A percentile compares a stretch with the other conserved stretches of the same genome.
phyloP scores from a whole-genome alignment of 2,113 vertebrate genomes.

The Dasypus novemcinctus region DNA sequence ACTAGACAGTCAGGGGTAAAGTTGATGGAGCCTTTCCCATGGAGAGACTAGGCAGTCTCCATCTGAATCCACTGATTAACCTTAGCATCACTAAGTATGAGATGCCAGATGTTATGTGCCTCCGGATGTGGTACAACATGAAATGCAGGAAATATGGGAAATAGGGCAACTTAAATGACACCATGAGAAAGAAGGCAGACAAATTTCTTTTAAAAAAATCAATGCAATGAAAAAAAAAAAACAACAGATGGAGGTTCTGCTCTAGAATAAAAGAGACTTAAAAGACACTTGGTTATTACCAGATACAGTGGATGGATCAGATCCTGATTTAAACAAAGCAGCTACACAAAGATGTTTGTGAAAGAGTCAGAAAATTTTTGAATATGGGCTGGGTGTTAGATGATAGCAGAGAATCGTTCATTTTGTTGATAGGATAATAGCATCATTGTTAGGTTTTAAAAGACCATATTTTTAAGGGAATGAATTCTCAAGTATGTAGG shows the following conservation, averaged over 20 bases:
- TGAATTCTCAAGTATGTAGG: neutral
- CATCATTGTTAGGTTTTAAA: neutral
- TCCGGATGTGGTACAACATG: neutral
- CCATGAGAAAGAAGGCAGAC: neutral
- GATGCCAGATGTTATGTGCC: neutral
- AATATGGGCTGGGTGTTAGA: fast-evolving
- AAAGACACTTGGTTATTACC: neutral
- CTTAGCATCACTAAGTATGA: neutral
- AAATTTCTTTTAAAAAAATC: neutral
- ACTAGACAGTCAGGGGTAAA: neutral
- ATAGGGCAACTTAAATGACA: neutral
- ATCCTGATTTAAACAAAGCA: neutral
- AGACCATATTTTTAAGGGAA: neutral
- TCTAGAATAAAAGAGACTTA: neutral
- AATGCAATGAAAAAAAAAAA: neutral
- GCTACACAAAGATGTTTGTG: fast-evolving
- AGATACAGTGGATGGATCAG: neutral
- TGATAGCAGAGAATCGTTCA: no score
- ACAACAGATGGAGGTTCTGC: neutral
- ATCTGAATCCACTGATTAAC: neutral
- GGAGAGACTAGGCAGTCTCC: neutral
- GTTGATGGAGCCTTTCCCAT: neutral
- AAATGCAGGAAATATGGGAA: neutral
- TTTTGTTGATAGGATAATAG: neutral
- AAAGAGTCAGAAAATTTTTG: neutral